These are phyloP conservation scores for Seira ritae DNA, from an alignment of 2,888 invertebrate genomes.

Conservation along the genomic window DNA sequence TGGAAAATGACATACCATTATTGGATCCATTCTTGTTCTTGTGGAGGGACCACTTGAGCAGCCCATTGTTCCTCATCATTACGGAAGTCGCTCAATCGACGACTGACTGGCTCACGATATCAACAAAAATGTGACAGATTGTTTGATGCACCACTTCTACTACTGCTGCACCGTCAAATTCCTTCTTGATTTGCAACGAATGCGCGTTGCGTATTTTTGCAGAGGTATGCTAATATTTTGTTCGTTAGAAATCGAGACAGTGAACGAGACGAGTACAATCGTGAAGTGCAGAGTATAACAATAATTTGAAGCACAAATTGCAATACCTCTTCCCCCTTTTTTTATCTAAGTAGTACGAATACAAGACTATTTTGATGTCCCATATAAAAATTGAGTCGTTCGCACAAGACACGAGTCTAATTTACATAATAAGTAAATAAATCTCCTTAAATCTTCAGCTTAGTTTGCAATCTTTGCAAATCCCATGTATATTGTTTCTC, in stretches of 20 bases:
- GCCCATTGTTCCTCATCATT: constrained; percentile 79
- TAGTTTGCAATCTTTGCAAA: not conserved
- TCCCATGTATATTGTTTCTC: not conserved
- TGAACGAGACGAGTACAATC: not conserved
- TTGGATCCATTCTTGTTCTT: constrained; percentile 76
- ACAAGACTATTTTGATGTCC: constrained; percentile 33
- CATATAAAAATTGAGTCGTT: constrained; percentile 38
- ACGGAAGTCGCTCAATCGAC: constrained; percentile 68
- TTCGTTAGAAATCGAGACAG: not conserved
- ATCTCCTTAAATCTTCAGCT: not conserved
- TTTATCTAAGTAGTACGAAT: constrained; percentile 10
- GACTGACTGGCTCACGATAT: constrained; percentile 55
- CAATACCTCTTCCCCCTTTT: not conserved
- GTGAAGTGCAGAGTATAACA: not conserved
- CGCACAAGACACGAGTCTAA: constrained; percentile 45
- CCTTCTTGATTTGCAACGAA: not conserved
- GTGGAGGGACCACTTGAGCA: constrained; percentile 79
- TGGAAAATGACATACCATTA: constrained; percentile 66
- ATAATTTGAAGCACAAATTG: constrained; percentile 11
- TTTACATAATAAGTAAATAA: constrained; percentile 46
- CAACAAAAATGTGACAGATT: constrained; percentile 32
- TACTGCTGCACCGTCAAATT: constrained; percentile 14
- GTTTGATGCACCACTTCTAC: constrained; percentile 9
- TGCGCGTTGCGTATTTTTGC: not conserved
- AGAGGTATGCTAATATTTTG: constrained; percentile 1